Evolutionary conservation across 1,140 invertebrate genomes (phyloP).

Genomic region (Drosophila parvula): DNA sequence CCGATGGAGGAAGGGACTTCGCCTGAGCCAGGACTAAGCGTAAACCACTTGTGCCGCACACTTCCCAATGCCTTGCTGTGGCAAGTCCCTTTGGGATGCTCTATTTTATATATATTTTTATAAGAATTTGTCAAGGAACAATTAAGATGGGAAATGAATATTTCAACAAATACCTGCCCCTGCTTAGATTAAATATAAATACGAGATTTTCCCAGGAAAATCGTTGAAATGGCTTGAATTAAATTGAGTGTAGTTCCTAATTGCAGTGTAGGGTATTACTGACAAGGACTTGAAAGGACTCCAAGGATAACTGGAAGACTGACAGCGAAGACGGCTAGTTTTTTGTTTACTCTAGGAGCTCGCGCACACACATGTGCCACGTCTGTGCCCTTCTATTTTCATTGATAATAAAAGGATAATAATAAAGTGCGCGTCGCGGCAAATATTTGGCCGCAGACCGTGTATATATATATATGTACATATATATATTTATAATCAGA

Average conservation of each 20-base stretch:
- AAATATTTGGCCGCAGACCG: slow-evolving; percentile 57
- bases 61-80: too few relatives aligned
- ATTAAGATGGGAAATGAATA: neutral
- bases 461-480: neutral
- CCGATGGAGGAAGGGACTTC: neutral
- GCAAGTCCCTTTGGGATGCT: neutral
- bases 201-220: too few relatives aligned
- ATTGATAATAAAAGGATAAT: slow-evolving; percentile 82
- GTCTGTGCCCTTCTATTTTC: slow-evolving; percentile 52
- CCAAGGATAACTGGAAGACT: slow-evolving; percentile 5
- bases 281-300: slow-evolving; percentile 32
- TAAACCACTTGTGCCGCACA: neutral
- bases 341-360: slow-evolving; percentile 60
- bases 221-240: too few relatives aligned
- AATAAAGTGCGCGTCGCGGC: slow-evolving; percentile 75
- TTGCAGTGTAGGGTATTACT: neutral
- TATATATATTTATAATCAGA: slow-evolving; percentile 7
- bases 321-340: slow-evolving; percentile 47
- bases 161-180: neutral
- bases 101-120: neutral
- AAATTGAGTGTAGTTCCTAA: too few relatives aligned
- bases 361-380: slow-evolving; percentile 5
- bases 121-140: neutral
- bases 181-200: too few relatives aligned
- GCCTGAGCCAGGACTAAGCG: slow-evolving; percentile 9